A percentile compares a stretch with the other conserved stretches of the same genome.
Evolutionary conservation across 2,888 invertebrate genomes (phyloP).

Genomic region (Ferdinandea cuprea): DNA sequence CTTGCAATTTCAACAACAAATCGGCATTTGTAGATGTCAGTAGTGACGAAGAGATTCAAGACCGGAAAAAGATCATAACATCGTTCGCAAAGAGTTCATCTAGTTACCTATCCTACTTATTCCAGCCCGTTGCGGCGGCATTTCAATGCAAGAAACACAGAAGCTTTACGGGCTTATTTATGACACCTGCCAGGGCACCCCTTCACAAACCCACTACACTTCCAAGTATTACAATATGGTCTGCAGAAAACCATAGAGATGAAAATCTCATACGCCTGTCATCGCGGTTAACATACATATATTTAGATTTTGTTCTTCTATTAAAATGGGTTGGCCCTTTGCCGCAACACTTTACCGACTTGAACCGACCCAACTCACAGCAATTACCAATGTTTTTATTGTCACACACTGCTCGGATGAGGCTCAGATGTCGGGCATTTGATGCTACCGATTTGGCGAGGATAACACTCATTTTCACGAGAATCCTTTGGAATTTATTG

Average conservation of each 20-base stretch:
- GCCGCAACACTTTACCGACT: slow-evolving; percentile 8
- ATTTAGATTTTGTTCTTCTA: neutral
- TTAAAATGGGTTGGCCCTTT: slow-evolving; percentile 21
- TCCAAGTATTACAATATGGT: neutral
- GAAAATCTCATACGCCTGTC: neutral
- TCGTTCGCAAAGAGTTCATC: too few species aligned
- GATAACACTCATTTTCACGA: slow-evolving; percentile 66
- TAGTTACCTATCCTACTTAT: too few species aligned
- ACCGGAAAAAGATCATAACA: too few species aligned
- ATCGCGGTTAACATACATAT: neutral
- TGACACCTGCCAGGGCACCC: slow-evolving; percentile 34
- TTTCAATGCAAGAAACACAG: slow-evolving; percentile 32
- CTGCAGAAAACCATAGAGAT: neutral
- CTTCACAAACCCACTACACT: too few species aligned
- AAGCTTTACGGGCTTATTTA: slow-evolving; percentile 33
- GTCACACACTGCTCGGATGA: slow-evolving; percentile 47
- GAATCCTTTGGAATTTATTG: slow-evolving; percentile 72
- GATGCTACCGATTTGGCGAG: slow-evolving; percentile 59
- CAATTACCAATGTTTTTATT: slow-evolving; percentile 70
- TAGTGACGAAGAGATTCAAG: too few species aligned
- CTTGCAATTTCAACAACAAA: too few species aligned
- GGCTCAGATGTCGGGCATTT: slow-evolving; percentile 56
- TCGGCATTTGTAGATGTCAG: too few species aligned
- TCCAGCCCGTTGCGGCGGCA: too few species aligned
- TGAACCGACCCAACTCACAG: slow-evolving; percentile 19